Evolutionary conservation across 2,797 vertebrate genomes (phyloP).

Genomic region (Dromococcyx pavoninus): DNA sequence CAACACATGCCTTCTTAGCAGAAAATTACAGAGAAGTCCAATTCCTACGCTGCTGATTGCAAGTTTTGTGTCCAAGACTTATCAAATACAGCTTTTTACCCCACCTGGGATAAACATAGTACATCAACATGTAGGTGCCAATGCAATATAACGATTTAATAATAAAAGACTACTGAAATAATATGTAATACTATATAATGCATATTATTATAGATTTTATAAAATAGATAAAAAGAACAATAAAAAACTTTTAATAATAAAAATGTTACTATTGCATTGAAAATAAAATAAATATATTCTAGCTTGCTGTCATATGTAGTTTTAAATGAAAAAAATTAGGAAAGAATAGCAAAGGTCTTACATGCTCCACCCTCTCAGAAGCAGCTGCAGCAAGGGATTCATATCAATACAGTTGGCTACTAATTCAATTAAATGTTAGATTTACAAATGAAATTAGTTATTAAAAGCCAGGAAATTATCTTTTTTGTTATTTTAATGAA

Average conservation of each 20-base stretch:
- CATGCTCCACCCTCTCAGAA: background rate
- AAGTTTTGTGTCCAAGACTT: background rate
- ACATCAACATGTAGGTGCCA: background rate
- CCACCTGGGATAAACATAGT: background rate
- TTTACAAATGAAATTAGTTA: background rate
- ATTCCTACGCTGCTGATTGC: background rate
- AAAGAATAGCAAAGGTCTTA: background rate
- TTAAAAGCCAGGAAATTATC: background rate
- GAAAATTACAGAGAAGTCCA: background rate
- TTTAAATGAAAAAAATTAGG: background rate
- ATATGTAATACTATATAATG: background rate
- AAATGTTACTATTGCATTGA: background rate
- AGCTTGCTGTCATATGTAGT: background rate
- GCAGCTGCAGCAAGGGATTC: background rate
- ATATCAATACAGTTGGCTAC: background rate
- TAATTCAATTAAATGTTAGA: background rate
- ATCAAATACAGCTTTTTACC: background rate
- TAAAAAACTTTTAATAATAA: background rate
- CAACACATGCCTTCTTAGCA: background rate
- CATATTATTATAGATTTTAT: background rate
- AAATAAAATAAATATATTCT: background rate
- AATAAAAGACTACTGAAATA: background rate
- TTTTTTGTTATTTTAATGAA: background rate
- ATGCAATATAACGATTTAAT: background rate
- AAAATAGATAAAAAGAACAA: background rate